Conservation (phyloP, 2,888 invertebrate genomes). For the Catotricha subobsoleta region DNA sequence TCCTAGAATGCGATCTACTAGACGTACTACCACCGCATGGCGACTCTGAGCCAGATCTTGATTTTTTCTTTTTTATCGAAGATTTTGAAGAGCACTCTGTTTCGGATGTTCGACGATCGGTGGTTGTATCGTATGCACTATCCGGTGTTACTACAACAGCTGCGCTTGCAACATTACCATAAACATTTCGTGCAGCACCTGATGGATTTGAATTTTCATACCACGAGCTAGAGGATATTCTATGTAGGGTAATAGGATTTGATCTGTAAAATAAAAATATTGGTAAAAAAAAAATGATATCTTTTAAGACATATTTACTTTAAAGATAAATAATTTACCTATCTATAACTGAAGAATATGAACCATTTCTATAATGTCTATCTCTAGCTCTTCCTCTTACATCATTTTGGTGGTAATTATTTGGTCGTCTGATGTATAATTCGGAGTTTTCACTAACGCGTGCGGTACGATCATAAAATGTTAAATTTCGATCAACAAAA, state of each 20-base stretch:
- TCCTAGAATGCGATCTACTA: constrained; percentile 36
- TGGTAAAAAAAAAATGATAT: constrained; percentile 1
- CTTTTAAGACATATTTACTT: neutral
- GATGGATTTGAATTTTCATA: constrained; percentile 21
- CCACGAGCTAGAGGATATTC: constrained; percentile 24
- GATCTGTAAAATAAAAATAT: constrained; percentile 14
- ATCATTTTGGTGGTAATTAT: constrained; percentile 19
- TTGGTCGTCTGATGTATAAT: constrained; percentile 20
- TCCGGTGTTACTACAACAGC: constrained; percentile 19
- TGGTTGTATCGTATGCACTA: constrained; percentile 12
- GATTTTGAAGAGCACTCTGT: constrained; percentile 6
- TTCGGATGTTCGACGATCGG: constrained; percentile 9
- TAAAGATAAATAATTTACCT: constrained; percentile 17
- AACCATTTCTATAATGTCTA: constrained; percentile 29
- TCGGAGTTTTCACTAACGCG: constrained; percentile 21
- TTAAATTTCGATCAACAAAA: constrained; percentile 25
- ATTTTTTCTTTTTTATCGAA: constrained; percentile 25
- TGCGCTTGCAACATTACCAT: constrained; percentile 21
- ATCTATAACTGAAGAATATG: constrained; percentile 28
- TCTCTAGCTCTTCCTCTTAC: constrained; percentile 28
- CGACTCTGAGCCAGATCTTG: constrained; percentile 34
- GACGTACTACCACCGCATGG: constrained; percentile 33
- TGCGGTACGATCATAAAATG: constrained; percentile 29
- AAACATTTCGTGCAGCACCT: constrained; percentile 21
- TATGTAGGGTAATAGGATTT: constrained; percentile 18